Evolutionary conservation across 2,797 vertebrate genomes (phyloP), one percentile per base, ranked within the genome.

Genomic region (Malacoctenus gilli): DNA sequence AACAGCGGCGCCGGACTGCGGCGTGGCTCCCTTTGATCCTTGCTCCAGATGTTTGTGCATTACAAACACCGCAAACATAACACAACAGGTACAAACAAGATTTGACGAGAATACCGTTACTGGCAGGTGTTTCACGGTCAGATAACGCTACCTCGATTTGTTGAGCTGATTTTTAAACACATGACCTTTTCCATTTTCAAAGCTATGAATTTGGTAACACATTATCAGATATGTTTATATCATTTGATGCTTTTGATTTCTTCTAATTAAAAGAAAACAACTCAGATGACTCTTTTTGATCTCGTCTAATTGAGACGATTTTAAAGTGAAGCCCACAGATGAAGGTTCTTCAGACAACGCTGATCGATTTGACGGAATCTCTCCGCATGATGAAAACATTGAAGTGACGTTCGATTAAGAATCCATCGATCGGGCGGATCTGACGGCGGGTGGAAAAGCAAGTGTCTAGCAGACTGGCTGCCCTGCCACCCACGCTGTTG

Each of bases 11-110:
- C 76, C 53, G 19, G 25, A 9, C 50, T 1, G 55, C 36, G 30
- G 55, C 46, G 46, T 19, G 13, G 20, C 32, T 55, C 16, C 28
- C 79, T 87, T 85, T 85, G 81, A 85, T 82, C 51, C 39, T 36
- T 31, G 69, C 68, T 72, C 77, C 80, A 84, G 60, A 73, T 86
- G 77, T 84, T 83, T 84, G 73, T 80, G 52, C 58, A 66, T 52
- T 30, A 76, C 76, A 87, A 83, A 84, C 63, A 87, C 69, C 21
- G 42, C 72, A 61, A 77, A 75, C 65, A 51, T 55, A 46, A 72
- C 59, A 72, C 15, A 8, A 22, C 66, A 50, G 53, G 25, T 25
- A 35, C 52, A 51, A 43, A 30, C 49, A 43, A 54, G 70, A 68
- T 64, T 39, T 52, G 49, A 10, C 20, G 19, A 14, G 39, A 20